phyloP scores from a whole-genome alignment of 2,797 vertebrate species.

The Malurus splendens region DNA sequence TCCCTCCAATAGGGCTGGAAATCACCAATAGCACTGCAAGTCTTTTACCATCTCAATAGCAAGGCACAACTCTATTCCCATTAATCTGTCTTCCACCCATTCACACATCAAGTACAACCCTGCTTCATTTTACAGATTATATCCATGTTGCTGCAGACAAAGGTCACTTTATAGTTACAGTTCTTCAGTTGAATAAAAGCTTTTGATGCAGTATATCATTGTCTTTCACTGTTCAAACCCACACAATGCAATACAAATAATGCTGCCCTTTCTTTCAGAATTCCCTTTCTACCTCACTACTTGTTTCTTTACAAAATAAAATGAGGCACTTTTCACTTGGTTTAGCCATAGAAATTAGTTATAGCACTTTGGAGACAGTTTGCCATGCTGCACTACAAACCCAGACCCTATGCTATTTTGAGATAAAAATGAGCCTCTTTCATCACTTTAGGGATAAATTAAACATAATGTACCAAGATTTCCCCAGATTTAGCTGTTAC shows the following conservation, averaged over 20 bases:
- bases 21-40: constrained; percentile 50
- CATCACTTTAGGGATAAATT: not conserved
- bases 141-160: constrained; percentile 65
- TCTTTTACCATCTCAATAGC: constrained; percentile 67
- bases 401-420: not conserved
- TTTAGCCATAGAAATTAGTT: constrained; percentile 32
- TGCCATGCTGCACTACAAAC: not conserved
- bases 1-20: constrained; percentile 49
- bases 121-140: constrained; percentile 69
- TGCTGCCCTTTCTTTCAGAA: constrained; percentile 50
- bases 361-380: not conserved
- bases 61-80: constrained; percentile 68
- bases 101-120: constrained; percentile 54
- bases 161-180: constrained; percentile 66
- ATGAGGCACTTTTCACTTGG: constrained; percentile 26
- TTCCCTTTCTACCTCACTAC: constrained; percentile 33
- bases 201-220: constrained; percentile 60
- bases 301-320: constrained; percentile 51
- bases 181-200: constrained; percentile 45
- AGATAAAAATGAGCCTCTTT: not conserved
- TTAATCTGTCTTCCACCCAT: constrained; percentile 68
- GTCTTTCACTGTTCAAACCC: constrained; percentile 40
- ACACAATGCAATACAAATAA: constrained; percentile 59
- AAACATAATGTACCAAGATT: not conserved
- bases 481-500: not conserved